These are phyloP conservation scores for Rotaria sp. DNA, from an alignment of 2,888 invertebrate species.

Conservation along the genomic window DNA sequence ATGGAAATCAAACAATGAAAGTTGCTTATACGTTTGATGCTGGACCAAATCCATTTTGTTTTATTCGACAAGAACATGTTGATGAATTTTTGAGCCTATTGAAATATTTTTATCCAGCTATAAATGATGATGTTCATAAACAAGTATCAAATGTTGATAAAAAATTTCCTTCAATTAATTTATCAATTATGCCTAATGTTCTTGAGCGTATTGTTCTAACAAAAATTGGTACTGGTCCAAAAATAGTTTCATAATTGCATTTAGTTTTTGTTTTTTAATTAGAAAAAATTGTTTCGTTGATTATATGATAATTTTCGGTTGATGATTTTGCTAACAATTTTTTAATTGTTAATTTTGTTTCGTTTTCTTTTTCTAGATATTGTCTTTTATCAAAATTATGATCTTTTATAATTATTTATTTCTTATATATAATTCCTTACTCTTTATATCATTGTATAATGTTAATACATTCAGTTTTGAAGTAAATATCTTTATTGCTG, in stretches of 20 bases:
- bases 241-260: neutral
- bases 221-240: slow-evolving; percentile 17
- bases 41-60: slow-evolving; percentile 89
- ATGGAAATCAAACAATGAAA: slow-evolving; percentile 56
- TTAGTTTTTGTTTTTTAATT: neutral
- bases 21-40: slow-evolving; percentile 97
- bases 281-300: neutral
- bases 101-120: neutral
- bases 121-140: neutral
- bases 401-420: neutral
- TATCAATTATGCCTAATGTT: neutral
- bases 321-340: too few relatives aligned
- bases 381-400: neutral
- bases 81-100: slow-evolving; percentile 11
- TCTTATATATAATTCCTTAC: neutral
- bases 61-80: slow-evolving; percentile 48
- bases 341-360: too few relatives aligned
- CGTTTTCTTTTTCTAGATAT: too few relatives aligned
- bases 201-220: neutral
- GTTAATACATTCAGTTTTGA: neutral
- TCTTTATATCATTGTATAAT: neutral
- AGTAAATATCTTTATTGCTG: neutral
- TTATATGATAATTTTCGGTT: too few relatives aligned
- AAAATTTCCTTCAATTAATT: neutral
- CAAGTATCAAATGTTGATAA: neutral